Base-by-base conservation (phyloP, 2,797 vertebrate species). In the Cercopithecus hamlyni region DNA sequence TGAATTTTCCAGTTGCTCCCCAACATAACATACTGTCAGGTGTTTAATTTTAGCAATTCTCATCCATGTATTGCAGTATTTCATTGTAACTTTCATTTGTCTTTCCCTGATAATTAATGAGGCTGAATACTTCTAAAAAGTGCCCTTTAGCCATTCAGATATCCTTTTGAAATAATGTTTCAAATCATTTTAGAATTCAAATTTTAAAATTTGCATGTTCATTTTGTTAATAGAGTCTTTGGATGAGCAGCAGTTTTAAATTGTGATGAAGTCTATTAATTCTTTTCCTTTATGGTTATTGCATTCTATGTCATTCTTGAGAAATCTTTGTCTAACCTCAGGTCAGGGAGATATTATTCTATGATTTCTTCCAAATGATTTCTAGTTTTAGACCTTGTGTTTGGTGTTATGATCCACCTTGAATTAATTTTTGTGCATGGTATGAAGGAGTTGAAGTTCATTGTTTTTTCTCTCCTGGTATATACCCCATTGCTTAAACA, bases 1-100 rank as follows among this genome's bases (percentile, higher is more conserved):
- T 33, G 19, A 89, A 33, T 33, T 4, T 73, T 94, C 30, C 61
- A 45, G 12, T 88, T 88, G 30, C 27, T 86, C 19, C 12, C 24
- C 17, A 82, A 17, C n/a, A 10, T 36, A 58, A 33, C 33, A 55
- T 48, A 43, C 41, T 86, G 7, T 58, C 33, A 50, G 36, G n/a
- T 17, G 76, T 64, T 90, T 87, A 57, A n/a, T 82, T 82, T 83
- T 89, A 94, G n/a, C 39, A 87, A 36, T 67, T 84, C 43, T 96
- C 36, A 61, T 75, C 20, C 5, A 43, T 39, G n/a, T 48, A 5
- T 87, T 81, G 4, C 61, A 39, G 5, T 30, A 80, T 89, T 89
- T 90, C 39, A 61, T 8, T 67, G 30, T 80, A 64, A 41, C 75
- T 96, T 97, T 79, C 30, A 39, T 93, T 93, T 94, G 9, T 39